Conservation (phyloP, 2,113 vertebrate genomes). For the Galeopterus variegatus region DNA sequence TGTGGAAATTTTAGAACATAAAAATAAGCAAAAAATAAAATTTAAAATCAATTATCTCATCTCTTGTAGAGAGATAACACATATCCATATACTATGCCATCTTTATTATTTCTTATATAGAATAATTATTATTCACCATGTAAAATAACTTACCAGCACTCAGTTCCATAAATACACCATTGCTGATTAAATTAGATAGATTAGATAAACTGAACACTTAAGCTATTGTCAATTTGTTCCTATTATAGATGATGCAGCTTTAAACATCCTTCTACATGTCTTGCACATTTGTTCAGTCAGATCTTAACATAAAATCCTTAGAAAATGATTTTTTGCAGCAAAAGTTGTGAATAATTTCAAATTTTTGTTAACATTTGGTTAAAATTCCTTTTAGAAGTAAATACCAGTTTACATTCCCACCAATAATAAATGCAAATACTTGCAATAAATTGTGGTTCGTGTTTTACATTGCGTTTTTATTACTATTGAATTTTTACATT, state of each 20-base stretch:
- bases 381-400: neutral
- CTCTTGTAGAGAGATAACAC: neutral
- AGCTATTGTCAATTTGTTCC: neutral
- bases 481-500: neutral
- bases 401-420: neutral
- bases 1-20: neutral
- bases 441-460: neutral
- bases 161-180: neutral
- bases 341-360: neutral
- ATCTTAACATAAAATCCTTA: neutral
- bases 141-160: neutral
- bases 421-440: neutral
- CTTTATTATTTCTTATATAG: neutral
- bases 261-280: neutral
- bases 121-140: neutral
- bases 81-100: neutral
- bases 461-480: neutral
- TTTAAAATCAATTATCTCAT: neutral
- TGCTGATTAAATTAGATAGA: neutral
- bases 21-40: neutral
- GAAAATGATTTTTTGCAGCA: neutral
- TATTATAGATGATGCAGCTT: neutral
- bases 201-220: neutral
- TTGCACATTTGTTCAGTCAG: neutral
- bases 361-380: neutral